These are phyloP conservation scores for Sarcophaga bullata DNA, from an alignment of 1,140 invertebrate genomes.

Conservation along the genomic window DNA sequence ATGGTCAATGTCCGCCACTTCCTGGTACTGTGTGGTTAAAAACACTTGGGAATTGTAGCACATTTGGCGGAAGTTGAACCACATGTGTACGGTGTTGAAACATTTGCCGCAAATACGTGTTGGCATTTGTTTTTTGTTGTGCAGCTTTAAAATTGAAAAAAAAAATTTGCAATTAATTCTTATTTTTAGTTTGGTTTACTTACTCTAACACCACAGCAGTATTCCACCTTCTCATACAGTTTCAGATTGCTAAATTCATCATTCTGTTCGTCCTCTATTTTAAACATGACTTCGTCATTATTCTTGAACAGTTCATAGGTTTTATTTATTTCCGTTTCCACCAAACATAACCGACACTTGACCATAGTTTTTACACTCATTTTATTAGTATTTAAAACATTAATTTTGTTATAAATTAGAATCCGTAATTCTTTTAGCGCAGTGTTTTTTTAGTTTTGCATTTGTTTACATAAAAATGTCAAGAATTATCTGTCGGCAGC, in stretches of 20 bases:
- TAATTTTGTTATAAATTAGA: slow-evolving; percentile 12
- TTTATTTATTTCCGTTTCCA: slow-evolving; percentile 46
- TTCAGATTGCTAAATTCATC: slow-evolving; percentile 32
- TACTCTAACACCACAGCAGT: slow-evolving; percentile 55
- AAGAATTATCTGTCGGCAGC: not conserved
- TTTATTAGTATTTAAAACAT: not conserved
- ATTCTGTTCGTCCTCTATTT: not conserved
- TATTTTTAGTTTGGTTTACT: not conserved
- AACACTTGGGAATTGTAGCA: slow-evolving; percentile 58
- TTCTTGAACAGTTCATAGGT: slow-evolving; percentile 52
- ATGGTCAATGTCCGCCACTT: slow-evolving; percentile 36
- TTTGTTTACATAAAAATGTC: slow-evolving; percentile 25
- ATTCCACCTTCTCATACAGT: slow-evolving; percentile 48
- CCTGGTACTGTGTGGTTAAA: slow-evolving; percentile 44
- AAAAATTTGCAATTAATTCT: not conserved
- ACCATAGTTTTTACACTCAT: slow-evolving; percentile 44
- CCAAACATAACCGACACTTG: slow-evolving; percentile 57
- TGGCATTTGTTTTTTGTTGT: slow-evolving; percentile 46
- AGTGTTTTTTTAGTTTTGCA: slow-evolving; percentile 19
- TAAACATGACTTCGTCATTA: not conserved
- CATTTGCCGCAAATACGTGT: slow-evolving; percentile 51
- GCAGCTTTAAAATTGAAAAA: slow-evolving; percentile 46
- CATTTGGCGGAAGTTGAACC: slow-evolving; percentile 57
- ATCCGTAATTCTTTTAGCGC: not conserved
- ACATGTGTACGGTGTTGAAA: slow-evolving; percentile 53